Evolutionary conservation across 1,140 invertebrate species (phyloP), one percentile per base, ranked within the genome.

Genomic region (Dreissena rostriformis): DNA sequence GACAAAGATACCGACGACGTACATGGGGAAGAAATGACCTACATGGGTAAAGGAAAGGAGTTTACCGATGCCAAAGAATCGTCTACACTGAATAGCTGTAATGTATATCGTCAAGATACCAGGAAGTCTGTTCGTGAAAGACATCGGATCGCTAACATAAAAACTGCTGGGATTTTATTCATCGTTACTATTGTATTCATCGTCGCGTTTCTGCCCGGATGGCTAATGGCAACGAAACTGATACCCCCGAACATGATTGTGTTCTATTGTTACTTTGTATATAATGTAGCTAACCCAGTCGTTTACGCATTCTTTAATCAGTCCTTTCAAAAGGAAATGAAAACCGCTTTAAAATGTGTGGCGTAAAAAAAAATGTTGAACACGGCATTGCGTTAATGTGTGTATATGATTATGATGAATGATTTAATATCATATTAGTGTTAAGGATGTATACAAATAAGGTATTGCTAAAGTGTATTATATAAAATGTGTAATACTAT

Each of bases 231-330:
- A 14, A 85, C 88, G 26, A 68, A 86, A 49, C 29, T 92, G 0
- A 84, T 93, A 5, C 66, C 74, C 0, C 88, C 84, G 66, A 87
- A 91, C 52, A 88, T 89, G 28, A 80, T 92, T 61, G 70, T 92
- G 7, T 93, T 93, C 83, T 93, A 93, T 84, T 87, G 90, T 85
- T 92, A 93, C 81, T 93, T 91, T 70, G 83, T 89, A 29, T 91
- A 93, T 83, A 92, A 93, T 81, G 90, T 93, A 14, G 92, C 92
- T 24, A 93, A 93, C 85, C 92, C 92, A 6, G 86, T 92, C 15
- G 92, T 93, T 61, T 93, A 92, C 78, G 91, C 91, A 14, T 92
- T 93, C 79, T 92, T 93, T 86, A 93, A 93, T 80, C 87, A 88
- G 15, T 88, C 91, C 12, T 93, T 93, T 74, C 85, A 92, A 71